Base-by-base conservation (phyloP, 2,113 vertebrate species). In the Potamarius usumacintae region DNA sequence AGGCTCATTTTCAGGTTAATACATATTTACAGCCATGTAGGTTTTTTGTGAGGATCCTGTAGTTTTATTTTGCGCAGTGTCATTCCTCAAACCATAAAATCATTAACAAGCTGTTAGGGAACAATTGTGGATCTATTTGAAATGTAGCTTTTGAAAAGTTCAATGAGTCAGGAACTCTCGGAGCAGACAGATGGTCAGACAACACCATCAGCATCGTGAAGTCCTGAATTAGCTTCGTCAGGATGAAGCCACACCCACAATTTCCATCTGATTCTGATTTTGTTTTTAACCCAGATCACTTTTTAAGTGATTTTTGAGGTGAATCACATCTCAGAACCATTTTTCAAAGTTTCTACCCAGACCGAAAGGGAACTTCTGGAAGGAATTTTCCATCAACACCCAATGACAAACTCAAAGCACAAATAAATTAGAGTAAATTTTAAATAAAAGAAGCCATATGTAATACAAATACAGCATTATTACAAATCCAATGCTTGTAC, bases 1-100 rank as follows among this genome's bases (percentile, higher is more conserved):
- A 95, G 96, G 92, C 94, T 96, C 93, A 96, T 95, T 96, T 97
- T 96, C 95, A 96, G 97, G 96, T 97, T 97, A 96, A 97, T 98
- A 97, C 96, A 96, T 96, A 96, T 97, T 97, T 98, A 97, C 94
- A 96, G 93, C 96, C 92, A 92, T 94, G 95, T 96, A 94, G 94
- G 95, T 93, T 95, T 95, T 96, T 94, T 96, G 96, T 96, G 94
- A 94, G 92, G 92, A 95, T 95, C 97, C 96, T 82, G 95, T 95
- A 94, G 96, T 96, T 98, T 99, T 96, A 97, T 96, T 91, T 95
- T 94, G 91, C 91, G 91, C 91, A 90, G 88, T 94, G 94, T 96
- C 95, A 94, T 94, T 96, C 95, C 94, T 93, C 92, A 90, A 91
- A 94, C 94, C 94, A 94, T 98, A 97, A 98, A 97, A 94, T 95